Evolutionary conservation across 2,113 vertebrate genomes (phyloP), one percentile per base, ranked within the genome.

Genomic region (Ceyx melanurus): DNA sequence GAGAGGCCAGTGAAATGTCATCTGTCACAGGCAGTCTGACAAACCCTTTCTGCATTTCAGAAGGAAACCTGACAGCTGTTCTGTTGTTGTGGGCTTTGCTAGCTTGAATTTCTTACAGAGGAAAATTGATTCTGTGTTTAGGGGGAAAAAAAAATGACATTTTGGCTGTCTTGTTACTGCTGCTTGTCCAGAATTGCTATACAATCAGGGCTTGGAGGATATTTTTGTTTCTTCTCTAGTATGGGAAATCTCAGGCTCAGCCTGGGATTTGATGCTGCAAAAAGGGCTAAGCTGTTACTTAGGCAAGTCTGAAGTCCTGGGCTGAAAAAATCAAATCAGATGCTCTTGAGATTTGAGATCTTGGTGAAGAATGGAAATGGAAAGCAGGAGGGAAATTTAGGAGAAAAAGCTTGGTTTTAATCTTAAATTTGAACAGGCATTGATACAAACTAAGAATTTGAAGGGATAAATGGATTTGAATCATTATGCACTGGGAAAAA

Each of bases 1-100:
- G 62, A 60, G 54, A 85, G 71, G 74, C 66, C 75, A 54, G 54
- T 75, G 57, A 87, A 87, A 87, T 86, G 74, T 82, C 62, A 78
- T 56, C 40, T 87, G 53, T 89, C 80, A 22, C 15, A 82, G 58
- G 4, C 62, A 48, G 31, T 51, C 70, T 89, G 77, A 72, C 66
- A 86, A 84, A 86, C 29, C 16, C 40, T 72, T 46, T 0, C 8
- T 66, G 61, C 23, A 45, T 89, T 92, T 78, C 50, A 80, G 87
- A 89, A 92, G 54, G 89, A 92, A 89, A 72, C 16, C 26, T 75
- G 91, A 61, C 87, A 89, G 70, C 53, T 93, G 9, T 91, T 89
- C n/a, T 79, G 20, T 53, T 80, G 70, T 58, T 4, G 0, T 61
- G 68, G 45, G 37, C 70, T 92, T 89, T 70, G 33, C 71, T 82